Conservation (phyloP, 2,113 vertebrate species). For the Gila orcuttii region DNA sequence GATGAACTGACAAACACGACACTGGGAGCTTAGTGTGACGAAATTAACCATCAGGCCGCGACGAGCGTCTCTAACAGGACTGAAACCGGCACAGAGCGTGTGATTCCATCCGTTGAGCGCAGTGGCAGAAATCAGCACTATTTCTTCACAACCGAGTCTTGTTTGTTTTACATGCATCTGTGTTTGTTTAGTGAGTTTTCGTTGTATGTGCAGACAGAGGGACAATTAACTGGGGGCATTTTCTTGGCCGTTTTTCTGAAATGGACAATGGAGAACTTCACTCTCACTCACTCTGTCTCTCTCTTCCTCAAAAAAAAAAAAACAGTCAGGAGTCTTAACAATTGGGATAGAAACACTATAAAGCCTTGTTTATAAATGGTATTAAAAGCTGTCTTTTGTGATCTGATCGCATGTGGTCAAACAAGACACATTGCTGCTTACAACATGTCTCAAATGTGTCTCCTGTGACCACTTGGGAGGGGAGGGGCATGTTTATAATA, state of each 20-base stretch:
- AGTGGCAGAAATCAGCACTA: background rate
- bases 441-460: background rate
- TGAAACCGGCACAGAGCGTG: background rate
- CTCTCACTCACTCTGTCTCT: background rate
- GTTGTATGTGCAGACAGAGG: slow-evolving; percentile 29
- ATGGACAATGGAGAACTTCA: slow-evolving; percentile 15
- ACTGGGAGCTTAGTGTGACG: background rate
- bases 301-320: background rate
- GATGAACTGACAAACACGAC: slow-evolving; percentile 30
- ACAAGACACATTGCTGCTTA: background rate
- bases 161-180: slow-evolving; percentile 34
- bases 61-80: background rate
- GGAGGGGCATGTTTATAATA: no score
- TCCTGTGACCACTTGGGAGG: slow-evolving; percentile 4
- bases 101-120: background rate
- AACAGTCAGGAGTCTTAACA: background rate
- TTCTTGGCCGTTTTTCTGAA: slow-evolving; percentile 41
- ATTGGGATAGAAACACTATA: slow-evolving; percentile 9
- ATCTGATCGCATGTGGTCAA: background rate
- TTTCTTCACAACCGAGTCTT: slow-evolving; percentile 39
- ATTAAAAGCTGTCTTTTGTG: slow-evolving; percentile 8
- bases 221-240: slow-evolving; percentile 42
- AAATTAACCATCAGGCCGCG: background rate
- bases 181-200: slow-evolving; percentile 49
- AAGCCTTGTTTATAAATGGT: background rate